These are phyloP conservation scores for Onychorhynchus coronatus DNA, from an alignment of 2,113 vertebrate genomes.

Conservation along the genomic window DNA sequence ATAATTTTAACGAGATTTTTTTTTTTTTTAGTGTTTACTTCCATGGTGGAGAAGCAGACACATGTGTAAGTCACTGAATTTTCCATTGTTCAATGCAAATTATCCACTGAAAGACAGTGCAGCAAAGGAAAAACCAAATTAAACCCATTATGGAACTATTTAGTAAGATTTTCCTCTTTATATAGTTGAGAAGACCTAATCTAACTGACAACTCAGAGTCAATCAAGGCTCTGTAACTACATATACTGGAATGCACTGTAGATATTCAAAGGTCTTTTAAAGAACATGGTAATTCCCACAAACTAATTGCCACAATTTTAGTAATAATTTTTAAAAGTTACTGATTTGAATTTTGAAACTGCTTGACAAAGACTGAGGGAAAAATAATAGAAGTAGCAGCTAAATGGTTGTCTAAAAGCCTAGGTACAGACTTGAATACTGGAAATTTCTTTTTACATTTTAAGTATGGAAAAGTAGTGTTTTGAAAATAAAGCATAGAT, in stretches of 20 bases:
- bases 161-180: not conserved
- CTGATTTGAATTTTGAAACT: not conserved
- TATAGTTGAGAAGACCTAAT: not conserved
- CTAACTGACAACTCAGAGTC: not conserved
- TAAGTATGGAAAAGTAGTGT: not conserved
- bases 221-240: not conserved
- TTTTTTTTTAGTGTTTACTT: not conserved
- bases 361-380: not conserved
- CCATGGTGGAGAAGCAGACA: not conserved
- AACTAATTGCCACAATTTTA: not conserved
- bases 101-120: not conserved
- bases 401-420: not conserved
- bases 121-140: not conserved
- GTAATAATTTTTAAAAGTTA: not conserved
- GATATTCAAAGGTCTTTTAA: not conserved
- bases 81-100: slow-evolving; percentile 4
- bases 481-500: not conserved
- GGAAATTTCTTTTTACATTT: not conserved
- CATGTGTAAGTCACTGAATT: not conserved
- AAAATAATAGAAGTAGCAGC: not conserved
- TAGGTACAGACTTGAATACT: not conserved
- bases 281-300: not conserved
- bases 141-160: not conserved
- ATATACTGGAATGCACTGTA: not conserved
- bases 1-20: not conserved